These are phyloP conservation scores for Campoletis raptor DNA, from an alignment of 2,888 invertebrate species.

Conservation along the genomic window DNA sequence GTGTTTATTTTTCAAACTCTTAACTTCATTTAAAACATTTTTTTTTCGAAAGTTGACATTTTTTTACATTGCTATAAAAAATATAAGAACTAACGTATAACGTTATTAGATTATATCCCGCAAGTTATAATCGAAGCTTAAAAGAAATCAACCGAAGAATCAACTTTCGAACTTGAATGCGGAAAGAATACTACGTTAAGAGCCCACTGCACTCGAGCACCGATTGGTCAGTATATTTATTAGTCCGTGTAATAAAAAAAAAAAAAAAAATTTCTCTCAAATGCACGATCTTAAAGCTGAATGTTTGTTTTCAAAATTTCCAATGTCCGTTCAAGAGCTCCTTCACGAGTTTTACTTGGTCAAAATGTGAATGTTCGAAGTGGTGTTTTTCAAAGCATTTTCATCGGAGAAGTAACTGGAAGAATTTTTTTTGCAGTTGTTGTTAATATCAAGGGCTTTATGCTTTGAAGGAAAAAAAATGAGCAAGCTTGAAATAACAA, in stretches of 20 bases:
- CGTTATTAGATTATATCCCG: no score
- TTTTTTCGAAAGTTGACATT: no score
- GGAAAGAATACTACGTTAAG: no score
- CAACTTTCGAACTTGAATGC: no score
- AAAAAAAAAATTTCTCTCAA: neutral
- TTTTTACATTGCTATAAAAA: no score
- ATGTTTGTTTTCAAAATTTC: neutral
- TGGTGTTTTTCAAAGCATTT: neutral
- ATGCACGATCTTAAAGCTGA: neutral
- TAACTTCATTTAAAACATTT: no score
- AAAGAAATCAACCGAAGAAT: no score
- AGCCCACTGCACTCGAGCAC: no score
- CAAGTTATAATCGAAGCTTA: no score
- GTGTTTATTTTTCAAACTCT: no score
- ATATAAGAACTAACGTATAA: no score
- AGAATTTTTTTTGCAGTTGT: neutral
- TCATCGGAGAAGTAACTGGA: neutral
- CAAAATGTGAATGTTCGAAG: neutral
- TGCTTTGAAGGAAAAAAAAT: neutral
- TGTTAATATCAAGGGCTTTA: neutral
- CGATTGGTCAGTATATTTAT: no score
- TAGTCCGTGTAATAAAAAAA: neutral
- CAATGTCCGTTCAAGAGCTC: neutral
- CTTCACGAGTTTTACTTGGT: neutral
- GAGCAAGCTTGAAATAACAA: constrained; percentile 18